Evolutionary conservation across 2,888 invertebrate genomes (phyloP).

Genomic region (Drymonia ruficornis): DNA sequence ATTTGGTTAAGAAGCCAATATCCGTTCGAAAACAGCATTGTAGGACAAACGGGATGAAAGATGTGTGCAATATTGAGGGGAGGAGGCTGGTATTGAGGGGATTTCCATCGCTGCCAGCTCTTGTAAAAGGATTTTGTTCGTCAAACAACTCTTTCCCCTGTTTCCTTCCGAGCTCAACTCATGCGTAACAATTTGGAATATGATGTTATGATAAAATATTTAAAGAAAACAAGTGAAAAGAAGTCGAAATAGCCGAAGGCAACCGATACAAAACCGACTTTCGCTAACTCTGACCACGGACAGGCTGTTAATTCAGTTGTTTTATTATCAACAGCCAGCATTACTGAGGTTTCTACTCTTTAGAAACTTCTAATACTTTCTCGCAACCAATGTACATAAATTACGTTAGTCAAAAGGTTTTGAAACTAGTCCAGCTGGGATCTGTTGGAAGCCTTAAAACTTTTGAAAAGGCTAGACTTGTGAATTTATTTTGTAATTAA

Average conservation of each 20-base stretch:
- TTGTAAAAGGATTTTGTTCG: no score
- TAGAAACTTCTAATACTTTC: background rate
- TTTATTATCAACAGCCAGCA: no score
- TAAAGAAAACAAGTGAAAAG: conserved; percentile 21
- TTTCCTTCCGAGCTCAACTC: conserved; percentile 6
- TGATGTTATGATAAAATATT: conserved; percentile 12
- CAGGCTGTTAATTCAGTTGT: no score
- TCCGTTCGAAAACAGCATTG: no score
- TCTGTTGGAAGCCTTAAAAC: background rate
- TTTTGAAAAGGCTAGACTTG: background rate
- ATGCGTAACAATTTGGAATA: conserved; percentile 12
- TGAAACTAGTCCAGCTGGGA: background rate
- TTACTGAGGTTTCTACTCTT: background rate
- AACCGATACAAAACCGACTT: background rate
- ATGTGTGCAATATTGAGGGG: no score
- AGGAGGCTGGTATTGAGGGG: no score
- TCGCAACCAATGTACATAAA: conserved; percentile 1
- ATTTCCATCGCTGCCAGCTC: no score
- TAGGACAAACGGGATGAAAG: no score
- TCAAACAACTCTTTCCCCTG: conserved; percentile 4
- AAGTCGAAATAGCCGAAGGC: conserved; percentile 20
- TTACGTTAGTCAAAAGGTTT: background rate
- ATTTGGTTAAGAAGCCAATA: no score
- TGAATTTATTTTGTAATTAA: conserved; percentile 15
- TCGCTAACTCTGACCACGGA: no score